Percentiles rank a stretch among this genome's conserved stretches.
Conservation (phyloP, 2,888 invertebrate species). For the Pyralis farinalis region DNA sequence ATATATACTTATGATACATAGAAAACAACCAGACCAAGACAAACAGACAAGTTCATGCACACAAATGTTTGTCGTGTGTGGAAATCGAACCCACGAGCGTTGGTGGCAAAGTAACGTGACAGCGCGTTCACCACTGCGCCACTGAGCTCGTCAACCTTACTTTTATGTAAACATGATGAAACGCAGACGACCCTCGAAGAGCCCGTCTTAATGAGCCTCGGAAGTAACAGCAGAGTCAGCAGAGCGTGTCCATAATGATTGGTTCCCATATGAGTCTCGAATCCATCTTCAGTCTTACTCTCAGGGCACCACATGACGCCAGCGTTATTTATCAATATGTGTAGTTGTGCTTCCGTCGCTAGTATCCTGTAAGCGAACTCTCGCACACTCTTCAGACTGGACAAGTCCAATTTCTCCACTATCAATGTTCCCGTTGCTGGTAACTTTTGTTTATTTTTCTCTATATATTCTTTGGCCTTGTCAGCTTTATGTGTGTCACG, state of each 20-base stretch:
- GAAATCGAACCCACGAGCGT: no score
- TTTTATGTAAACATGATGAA: conserved; percentile 77
- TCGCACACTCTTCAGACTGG: conserved; percentile 81
- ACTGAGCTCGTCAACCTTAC: conserved; percentile 44
- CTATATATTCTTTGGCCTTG: conserved; percentile 79
- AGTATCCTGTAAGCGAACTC: conserved; percentile 79
- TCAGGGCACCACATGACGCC: conserved; percentile 87
- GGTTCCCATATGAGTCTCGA: conserved; percentile 85
- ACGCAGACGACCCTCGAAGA: conserved; percentile 85
- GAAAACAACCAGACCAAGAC: no score
- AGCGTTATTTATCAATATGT: conserved; percentile 86
- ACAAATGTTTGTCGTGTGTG: no score
- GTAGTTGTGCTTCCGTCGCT: conserved; percentile 79
- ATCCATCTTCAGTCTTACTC: conserved; percentile 84
- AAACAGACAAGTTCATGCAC: no score
- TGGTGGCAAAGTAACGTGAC: no score
- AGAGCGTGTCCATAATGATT: conserved; percentile 87
- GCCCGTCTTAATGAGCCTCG: conserved; percentile 80
- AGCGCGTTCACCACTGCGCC: no score
- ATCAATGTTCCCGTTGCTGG: conserved; percentile 69
- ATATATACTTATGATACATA: no score
- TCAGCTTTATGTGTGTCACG: conserved; percentile 76
- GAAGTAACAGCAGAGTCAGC: conserved; percentile 82
- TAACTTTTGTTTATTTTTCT: conserved; percentile 51
- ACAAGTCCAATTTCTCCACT: conserved; percentile 79